Evolutionary conservation across 2,113 vertebrate species (phyloP), one percentile per base, ranked within the genome.

Genomic region (Cryptotis parvus): DNA sequence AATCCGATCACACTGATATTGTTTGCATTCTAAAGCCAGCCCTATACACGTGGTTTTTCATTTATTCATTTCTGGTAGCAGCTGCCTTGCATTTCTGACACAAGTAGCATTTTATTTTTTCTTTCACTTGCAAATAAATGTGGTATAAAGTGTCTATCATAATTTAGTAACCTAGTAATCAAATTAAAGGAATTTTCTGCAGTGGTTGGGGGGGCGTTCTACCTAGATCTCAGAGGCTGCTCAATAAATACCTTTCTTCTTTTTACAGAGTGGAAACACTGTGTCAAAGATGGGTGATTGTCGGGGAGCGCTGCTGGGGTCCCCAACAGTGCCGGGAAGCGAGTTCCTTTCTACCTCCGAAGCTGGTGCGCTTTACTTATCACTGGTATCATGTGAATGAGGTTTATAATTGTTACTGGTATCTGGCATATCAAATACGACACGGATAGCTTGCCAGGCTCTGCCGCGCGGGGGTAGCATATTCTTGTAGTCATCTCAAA

Each of bases 71-170:
- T 91, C 49, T 69, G 24, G 15, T 18, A 20, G 84, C 70, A 91
- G 16, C 39, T 81, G 29, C 3, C 52, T 49, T 78, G n/a, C 29
- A 43, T 24, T 78, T 72, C 66, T 74, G 15, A 11, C 15, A 20
- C 81, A 70, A 91, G 20, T 41, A 77, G 29, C 3, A 45, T 43
- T 79, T 18, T 15, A 35, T 26, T 52, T 73, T 83, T 92, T 75
- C 61, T 91, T 12, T 66, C 24, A 82, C 18, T 92, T 88, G 31
- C 16, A 90, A 41, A 4, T 79, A 39, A 82, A 92, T 78, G 45
- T 35, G 33, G 5, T 43, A 16, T 84, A 87, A 45, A 66, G 55
- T 81, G 10, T 15, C 72, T 76, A n/a, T 11, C 12, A 33, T 66
- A 27, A 41, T 68, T 90, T n/a, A 76, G n/a, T 35, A 73, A 75